These are phyloP conservation scores for Calliphora vicina DNA, from an alignment of 1,140 invertebrate species.

Conservation along the genomic window DNA sequence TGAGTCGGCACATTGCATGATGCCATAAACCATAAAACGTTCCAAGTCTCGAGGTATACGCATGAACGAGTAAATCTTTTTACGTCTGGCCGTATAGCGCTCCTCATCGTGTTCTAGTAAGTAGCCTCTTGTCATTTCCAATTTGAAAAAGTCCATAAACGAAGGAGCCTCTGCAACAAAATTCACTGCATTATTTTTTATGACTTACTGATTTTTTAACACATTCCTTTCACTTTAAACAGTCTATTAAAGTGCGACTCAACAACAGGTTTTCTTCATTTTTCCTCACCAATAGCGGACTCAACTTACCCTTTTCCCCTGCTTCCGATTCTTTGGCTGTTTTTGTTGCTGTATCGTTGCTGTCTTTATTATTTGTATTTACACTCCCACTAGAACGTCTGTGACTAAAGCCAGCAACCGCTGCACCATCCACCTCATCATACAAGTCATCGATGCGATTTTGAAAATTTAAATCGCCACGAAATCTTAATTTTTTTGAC, in stretches of 20 bases:
- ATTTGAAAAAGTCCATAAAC: conserved; percentile 62
- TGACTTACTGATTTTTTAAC: neutral
- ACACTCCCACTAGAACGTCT: conserved; percentile 44
- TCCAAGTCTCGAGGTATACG: conserved; percentile 93
- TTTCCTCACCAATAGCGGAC: neutral
- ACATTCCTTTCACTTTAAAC: neutral
- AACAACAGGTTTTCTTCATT: neutral
- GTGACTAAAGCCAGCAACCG: neutral
- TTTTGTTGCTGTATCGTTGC: conserved; percentile 30
- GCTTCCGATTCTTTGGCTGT: conserved; percentile 9
- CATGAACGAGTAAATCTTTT: conserved; percentile 97
- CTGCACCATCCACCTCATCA: conserved; percentile 40
- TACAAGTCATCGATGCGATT: conserved; percentile 62
- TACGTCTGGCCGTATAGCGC: conserved; percentile 88
- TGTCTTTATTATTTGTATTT: conserved; percentile 45
- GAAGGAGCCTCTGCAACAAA: conserved; percentile 31
- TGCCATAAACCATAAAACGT: conserved; percentile 95
- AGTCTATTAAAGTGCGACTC: neutral
- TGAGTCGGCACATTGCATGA: conserved; percentile 97
- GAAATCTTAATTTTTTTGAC: conserved; percentile 62
- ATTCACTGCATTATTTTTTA: neutral
- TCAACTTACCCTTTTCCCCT: conserved; percentile 16
- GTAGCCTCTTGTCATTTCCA: conserved; percentile 91
- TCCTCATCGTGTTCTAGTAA: conserved; percentile 76
- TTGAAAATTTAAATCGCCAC: conserved; percentile 54